Percentiles rank a stretch among this genome's conserved stretches.
Conservation (phyloP, 2,888 invertebrate species). For the Cabera pusaria region DNA sequence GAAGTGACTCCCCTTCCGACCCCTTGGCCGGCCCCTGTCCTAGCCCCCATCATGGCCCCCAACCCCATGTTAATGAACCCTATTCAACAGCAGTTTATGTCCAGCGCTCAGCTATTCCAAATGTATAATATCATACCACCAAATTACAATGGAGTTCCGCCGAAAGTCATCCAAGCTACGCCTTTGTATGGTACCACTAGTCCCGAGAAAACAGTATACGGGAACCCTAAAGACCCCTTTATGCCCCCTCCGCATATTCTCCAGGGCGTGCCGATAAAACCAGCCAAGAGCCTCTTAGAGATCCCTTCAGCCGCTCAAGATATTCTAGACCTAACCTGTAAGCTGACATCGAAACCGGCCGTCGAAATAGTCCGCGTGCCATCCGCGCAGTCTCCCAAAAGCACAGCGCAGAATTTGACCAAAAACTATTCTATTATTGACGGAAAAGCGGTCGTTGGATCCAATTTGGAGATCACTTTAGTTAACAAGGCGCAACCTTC, state of each 20-base stretch:
- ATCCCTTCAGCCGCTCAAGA: conserved; percentile 74
- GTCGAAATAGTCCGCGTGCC: conserved; percentile 85
- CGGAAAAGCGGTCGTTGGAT: conserved; percentile 78
- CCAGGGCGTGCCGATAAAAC: conserved; percentile 68
- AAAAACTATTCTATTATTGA: conserved; percentile 72
- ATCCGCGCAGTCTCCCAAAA: conserved; percentile 46
- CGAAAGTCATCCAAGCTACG: conserved; percentile 85
- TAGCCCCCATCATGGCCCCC: conserved; percentile 33
- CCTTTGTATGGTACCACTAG: conserved; percentile 84
- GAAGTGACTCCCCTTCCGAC: conserved; percentile 87
- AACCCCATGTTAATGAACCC: conserved; percentile 58
- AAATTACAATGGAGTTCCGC: conserved; percentile 63
- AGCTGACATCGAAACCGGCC: conserved; percentile 59
- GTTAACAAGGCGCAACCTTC: conserved; percentile 72
- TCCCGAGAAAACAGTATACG: conserved; percentile 86
- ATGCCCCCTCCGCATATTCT: conserved; percentile 79
- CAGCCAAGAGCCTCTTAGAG: conserved; percentile 41
- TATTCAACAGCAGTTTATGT: conserved; percentile 72
- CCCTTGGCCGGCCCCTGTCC: conserved; percentile 41
- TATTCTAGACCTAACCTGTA: conserved; percentile 86
- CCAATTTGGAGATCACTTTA: conserved; percentile 88
- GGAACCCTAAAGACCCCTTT: conserved; percentile 88
- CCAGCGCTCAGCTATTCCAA: conserved; percentile 73
- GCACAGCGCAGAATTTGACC: conserved; percentile 65
- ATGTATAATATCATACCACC: conserved; percentile 65